These are phyloP conservation scores for Pemphigus obesinymphae DNA, from an alignment of 1,140 invertebrate genomes.

Conservation along the genomic window DNA sequence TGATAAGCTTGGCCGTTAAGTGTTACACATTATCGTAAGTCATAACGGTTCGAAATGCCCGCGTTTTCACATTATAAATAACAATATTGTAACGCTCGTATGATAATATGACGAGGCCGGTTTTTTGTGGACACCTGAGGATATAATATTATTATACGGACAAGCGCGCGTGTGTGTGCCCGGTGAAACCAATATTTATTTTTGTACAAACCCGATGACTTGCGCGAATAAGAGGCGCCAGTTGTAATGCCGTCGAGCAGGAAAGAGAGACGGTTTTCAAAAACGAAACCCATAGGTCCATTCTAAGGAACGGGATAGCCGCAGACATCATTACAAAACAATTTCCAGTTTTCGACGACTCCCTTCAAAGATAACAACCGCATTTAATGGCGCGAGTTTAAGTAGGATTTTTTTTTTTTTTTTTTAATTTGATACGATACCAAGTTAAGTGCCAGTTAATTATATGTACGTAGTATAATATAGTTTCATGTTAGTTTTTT, in stretches of 20 bases:
- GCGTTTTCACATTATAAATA: no score
- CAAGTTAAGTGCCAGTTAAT: neutral
- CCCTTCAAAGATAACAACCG: neutral
- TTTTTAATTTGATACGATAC: neutral
- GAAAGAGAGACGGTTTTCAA: neutral
- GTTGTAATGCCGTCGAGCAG: neutral
- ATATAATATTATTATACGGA: neutral
- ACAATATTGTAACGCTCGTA: no score
- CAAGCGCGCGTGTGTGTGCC: neutral
- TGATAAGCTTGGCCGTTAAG: no score
- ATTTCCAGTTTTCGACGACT: neutral
- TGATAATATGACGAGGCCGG: neutral
- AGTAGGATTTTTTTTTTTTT: neutral
- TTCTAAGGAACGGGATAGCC: neutral
- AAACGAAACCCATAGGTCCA: neutral
- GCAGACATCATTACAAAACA: neutral
- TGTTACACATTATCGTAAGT: no score
- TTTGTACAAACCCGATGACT: constrained; percentile 32
- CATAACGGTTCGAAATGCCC: no score
- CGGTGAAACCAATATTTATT: constrained; percentile 36
- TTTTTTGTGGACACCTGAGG: neutral
- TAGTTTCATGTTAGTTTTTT: no score
- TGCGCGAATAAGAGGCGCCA: constrained; percentile 39
- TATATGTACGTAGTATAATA: no score
- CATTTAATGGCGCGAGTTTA: neutral